Conservation (phyloP, 2,797 vertebrate species). For the Chaunax sp. region DNA sequence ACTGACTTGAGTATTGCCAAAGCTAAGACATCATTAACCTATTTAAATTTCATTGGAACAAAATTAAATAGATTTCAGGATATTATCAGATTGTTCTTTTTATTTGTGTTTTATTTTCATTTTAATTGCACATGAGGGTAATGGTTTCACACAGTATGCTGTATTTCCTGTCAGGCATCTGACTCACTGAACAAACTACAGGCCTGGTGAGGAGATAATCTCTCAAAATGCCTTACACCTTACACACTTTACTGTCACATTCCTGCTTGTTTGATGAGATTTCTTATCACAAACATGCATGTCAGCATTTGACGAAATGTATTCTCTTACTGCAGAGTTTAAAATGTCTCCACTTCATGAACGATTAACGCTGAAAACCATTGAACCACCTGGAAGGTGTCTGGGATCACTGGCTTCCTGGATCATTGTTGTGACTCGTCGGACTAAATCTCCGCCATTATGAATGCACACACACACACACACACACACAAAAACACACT, state of each 20-base stretch:
- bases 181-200: background rate
- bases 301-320: constrained; percentile 5
- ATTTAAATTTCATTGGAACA: too few species aligned
- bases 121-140: constrained; percentile 3
- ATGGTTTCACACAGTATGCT: constrained; percentile 5
- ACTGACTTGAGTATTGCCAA: background rate
- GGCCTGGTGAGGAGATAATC: background rate
- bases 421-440: constrained; percentile 79
- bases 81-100: background rate
- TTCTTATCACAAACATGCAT: background rate
- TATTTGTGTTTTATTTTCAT: constrained; percentile 4
- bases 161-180: constrained; percentile 29
- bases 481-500: constrained; percentile 23
- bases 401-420: constrained; percentile 72
- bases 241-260: background rate
- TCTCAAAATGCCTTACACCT: background rate
- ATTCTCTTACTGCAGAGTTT: constrained; percentile 6
- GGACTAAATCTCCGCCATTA: constrained; percentile 47
- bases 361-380: constrained; percentile 22
- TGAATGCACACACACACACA: constrained; percentile 11
- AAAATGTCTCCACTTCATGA: constrained; percentile 27
- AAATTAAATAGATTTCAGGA: too few species aligned
- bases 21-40: background rate
- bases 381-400: constrained; percentile 53
- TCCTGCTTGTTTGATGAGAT: background rate